phyloP scores from a whole-genome alignment of 2,113 vertebrate species.

The Chinchilla lanigera region DNA sequence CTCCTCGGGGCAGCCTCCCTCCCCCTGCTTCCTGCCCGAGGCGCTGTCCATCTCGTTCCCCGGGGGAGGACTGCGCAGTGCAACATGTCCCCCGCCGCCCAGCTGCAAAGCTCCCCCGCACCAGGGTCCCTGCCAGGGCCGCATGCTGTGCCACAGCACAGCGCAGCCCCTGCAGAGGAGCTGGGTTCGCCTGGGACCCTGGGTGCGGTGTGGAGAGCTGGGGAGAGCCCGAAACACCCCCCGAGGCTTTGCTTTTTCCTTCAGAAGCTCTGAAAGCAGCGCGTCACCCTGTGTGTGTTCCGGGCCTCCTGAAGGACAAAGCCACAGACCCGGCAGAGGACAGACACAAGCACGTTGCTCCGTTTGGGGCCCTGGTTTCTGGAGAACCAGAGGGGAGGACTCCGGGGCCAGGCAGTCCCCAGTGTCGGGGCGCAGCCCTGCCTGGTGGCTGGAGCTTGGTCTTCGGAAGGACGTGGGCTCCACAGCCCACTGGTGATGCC shows the following conservation, averaged over 20 bases:
- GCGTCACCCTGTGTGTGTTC: fast-evolving
- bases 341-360: not conserved
- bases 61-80: too few species aligned
- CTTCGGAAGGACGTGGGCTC: not conserved
- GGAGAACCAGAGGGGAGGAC: not conserved
- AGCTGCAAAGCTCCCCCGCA: not conserved
- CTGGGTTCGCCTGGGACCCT: not conserved
- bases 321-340: fast-evolving
- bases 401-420: not conserved
- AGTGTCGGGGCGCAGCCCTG: not conserved
- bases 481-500: not conserved
- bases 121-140: not conserved
- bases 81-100: too few species aligned
- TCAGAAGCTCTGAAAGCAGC: too few species aligned
- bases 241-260: not conserved
- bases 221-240: not conserved
- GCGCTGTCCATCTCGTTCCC: not conserved
- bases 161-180: not conserved
- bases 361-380: not conserved
- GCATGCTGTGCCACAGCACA: fast-evolving
- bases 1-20: too few species aligned
- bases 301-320: not conserved
- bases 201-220: not conserved
- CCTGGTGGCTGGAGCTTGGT: fast-evolving
- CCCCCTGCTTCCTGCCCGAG: not conserved